Evolutionary conservation across 2,888 invertebrate species (phyloP).

Genomic region (Callyntrura guangdongensis): DNA sequence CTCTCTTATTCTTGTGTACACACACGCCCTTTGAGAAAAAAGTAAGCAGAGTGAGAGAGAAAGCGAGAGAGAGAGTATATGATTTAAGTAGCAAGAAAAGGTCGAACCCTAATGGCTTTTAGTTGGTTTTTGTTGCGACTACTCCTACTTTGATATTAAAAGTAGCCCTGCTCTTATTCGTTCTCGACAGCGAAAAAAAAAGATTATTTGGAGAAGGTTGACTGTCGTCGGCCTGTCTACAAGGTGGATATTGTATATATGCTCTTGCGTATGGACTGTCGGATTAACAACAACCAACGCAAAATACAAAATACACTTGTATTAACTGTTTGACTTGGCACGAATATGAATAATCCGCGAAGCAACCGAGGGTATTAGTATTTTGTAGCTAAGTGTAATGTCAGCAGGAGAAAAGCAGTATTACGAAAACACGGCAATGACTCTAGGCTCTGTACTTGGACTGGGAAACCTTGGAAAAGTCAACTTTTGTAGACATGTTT

Average conservation of each 20-base stretch:
- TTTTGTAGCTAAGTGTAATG: neutral
- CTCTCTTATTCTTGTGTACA: conserved; percentile 33
- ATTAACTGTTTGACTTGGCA: neutral
- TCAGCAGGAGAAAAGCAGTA: neutral
- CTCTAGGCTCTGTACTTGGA: no score
- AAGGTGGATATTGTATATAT: neutral
- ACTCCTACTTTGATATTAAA: conserved; percentile 65
- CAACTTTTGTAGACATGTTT: neutral
- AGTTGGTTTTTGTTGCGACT: conserved; percentile 55
- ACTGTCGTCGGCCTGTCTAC: conserved; percentile 25
- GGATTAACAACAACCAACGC: neutral
- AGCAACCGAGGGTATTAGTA: no score
- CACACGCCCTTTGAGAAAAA: conserved; percentile 41
- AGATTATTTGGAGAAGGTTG: conserved; percentile 11
- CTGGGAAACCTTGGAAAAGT: conserved; percentile 10
- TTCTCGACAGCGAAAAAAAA: neutral
- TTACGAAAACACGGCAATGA: conserved; percentile 25
- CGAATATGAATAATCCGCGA: conserved; percentile 4
- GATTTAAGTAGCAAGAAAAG: conserved; percentile 39
- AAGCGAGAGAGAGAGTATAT: neutral
- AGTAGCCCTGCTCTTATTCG: conserved; percentile 31
- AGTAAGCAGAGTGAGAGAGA: neutral
- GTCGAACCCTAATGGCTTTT: conserved; percentile 58
- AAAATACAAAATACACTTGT: no score
- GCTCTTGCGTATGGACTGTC: neutral